Percentiles rank a stretch among this genome's conserved stretches.
These are phyloP conservation scores for Holothuria scabra DNA, from an alignment of 53 echinoderm and acorn worm species.

Conservation along the genomic window DNA sequence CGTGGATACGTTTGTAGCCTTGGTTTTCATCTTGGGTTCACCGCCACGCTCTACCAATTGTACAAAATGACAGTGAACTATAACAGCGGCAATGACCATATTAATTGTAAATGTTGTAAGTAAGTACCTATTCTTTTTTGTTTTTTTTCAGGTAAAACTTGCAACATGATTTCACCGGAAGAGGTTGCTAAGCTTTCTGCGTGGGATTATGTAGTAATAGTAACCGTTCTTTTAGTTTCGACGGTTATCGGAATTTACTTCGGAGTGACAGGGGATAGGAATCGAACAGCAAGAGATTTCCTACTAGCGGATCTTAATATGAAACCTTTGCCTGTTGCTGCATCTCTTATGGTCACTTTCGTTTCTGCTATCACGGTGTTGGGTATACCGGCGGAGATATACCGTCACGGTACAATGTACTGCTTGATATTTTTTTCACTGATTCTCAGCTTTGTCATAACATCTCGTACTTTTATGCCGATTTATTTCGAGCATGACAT, in stretches of 20 bases:
- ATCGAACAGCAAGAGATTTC: conserved; percentile 75
- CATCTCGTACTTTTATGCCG: conserved; percentile 46
- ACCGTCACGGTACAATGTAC: conserved; percentile 76
- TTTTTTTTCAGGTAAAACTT: no score
- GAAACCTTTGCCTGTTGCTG: conserved; percentile 80
- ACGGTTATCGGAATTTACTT: conserved; percentile 71
- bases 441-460: conserved; percentile 46
- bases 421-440: conserved; percentile 68
- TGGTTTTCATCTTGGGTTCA: no score
- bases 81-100: no score
- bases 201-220: conserved; percentile 81
- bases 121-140: no score
- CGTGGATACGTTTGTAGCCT: no score
- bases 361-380: conserved; percentile 79
- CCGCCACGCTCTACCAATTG: no score
- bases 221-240: conserved; percentile 65
- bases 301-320: conserved; percentile 82
- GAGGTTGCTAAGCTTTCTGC: conserved; percentile 57
- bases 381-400: conserved; percentile 88
- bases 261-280: conserved; percentile 76
- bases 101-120: no score
- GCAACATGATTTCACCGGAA: not conserved
- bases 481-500: conserved; percentile 49
- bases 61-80: no score
- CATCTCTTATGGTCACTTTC: conserved; percentile 81